These are phyloP conservation scores for Neogale vison DNA, from an alignment of 2,113 vertebrate species.

Conservation along the genomic window DNA sequence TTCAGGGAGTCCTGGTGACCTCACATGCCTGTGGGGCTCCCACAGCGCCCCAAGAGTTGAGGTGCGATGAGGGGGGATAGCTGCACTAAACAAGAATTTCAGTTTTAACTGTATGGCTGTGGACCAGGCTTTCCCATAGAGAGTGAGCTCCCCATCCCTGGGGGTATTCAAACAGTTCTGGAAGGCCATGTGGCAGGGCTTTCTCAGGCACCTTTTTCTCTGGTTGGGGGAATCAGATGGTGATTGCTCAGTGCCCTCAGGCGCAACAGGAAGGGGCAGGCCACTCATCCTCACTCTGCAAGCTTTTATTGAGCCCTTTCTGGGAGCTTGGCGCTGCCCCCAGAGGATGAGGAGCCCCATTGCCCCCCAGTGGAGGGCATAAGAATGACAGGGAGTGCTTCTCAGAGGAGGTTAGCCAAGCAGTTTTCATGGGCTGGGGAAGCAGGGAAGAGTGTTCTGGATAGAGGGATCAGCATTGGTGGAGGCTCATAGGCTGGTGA, in stretches of 20 bases:
- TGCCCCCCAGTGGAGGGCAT: background rate
- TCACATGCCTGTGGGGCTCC: background rate
- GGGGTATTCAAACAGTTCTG: background rate
- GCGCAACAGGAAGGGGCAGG: fast-evolving
- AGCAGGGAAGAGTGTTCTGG: background rate
- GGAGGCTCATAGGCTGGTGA: background rate
- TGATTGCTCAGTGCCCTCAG: background rate
- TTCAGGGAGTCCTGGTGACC: fast-evolving
- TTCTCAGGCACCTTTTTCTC: background rate
- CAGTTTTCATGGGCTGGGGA: background rate
- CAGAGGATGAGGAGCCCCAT: fast-evolving
- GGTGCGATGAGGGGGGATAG: background rate
- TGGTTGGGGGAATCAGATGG: background rate
- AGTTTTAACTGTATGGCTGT: fast-evolving
- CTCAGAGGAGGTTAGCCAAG: background rate
- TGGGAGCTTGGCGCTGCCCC: fast-evolving
- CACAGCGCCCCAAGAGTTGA: fast-evolving
- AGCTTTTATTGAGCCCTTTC: fast-evolving
- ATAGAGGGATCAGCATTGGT: too few relatives aligned
- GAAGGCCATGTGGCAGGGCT: background rate
- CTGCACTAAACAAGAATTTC: fast-evolving
- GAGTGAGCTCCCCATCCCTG: background rate
- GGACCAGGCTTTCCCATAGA: background rate
- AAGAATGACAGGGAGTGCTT: background rate
- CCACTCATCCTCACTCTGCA: fast-evolving